These are phyloP conservation scores for Rhabdornis inornatus DNA, from an alignment of 2,113 vertebrate species.

Conservation along the genomic window DNA sequence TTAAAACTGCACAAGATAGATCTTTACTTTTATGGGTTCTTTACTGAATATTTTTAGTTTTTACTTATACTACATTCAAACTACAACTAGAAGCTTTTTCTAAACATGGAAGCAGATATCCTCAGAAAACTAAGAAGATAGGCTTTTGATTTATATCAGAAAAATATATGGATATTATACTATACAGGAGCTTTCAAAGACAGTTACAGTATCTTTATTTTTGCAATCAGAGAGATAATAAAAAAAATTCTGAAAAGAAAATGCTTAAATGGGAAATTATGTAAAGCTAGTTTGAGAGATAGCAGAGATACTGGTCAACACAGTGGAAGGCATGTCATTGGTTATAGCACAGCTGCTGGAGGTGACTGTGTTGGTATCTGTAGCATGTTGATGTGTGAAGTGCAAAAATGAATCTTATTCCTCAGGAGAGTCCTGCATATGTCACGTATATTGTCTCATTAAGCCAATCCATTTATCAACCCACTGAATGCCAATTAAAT, in stretches of 20 bases:
- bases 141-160: not conserved
- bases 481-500: slow-evolving; percentile 92
- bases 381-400: slow-evolving; percentile 84
- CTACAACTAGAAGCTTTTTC: not conserved
- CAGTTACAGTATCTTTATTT: not conserved
- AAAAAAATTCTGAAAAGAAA: not conserved
- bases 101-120: not conserved
- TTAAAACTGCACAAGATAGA: not conserved
- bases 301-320: slow-evolving; percentile 64
- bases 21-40: not conserved
- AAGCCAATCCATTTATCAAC: slow-evolving; percentile 93
- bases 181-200: not conserved
- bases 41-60: not conserved
- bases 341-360: slow-evolving; percentile 74
- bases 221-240: not conserved
- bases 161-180: not conserved
- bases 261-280: not conserved
- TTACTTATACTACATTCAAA: not conserved
- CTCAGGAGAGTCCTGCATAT: slow-evolving; percentile 91
- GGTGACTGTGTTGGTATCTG: slow-evolving; percentile 85
- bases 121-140: not conserved
- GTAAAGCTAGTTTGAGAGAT: slow-evolving; percentile 13
- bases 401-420: slow-evolving; percentile 85
- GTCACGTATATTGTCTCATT: slow-evolving; percentile 94
- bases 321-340: slow-evolving; percentile 63